Evolutionary conservation across 2,113 vertebrate genomes (phyloP).

Genomic region (Amphiprion ocellaris): DNA sequence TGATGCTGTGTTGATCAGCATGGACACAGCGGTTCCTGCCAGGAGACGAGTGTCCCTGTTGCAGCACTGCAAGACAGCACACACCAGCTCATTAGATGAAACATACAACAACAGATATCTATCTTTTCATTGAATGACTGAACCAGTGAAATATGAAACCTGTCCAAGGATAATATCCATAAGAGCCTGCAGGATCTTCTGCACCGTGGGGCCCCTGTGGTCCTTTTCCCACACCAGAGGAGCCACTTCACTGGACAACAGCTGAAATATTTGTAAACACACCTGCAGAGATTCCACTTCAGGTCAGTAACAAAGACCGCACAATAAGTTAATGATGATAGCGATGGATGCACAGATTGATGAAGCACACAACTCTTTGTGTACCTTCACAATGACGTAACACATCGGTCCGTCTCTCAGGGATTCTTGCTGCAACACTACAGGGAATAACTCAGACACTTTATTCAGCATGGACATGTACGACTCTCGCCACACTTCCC

Average conservation of each 20-base stretch:
- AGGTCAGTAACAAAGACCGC: slow-evolving; percentile 1
- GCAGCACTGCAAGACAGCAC: slow-evolving; percentile 72
- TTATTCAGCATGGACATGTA: slow-evolving; percentile 73
- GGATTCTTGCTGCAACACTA: slow-evolving; percentile 76
- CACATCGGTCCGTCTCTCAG: slow-evolving; percentile 57
- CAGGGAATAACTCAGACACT: slow-evolving; percentile 77
- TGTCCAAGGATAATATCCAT: slow-evolving; percentile 83
- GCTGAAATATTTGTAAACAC: slow-evolving; percentile 91
- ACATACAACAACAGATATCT: neutral
- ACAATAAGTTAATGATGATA: neutral
- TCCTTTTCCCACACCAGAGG: slow-evolving; percentile 80
- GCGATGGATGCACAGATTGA: neutral
- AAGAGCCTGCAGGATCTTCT: slow-evolving; percentile 85
- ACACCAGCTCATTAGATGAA: neutral
- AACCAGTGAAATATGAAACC: slow-evolving; percentile 70
- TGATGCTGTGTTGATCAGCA: slow-evolving; percentile 87
- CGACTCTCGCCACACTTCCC: slow-evolving; percentile 78
- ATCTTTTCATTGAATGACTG: neutral
- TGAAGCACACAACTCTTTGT: neutral
- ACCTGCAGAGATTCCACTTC: slow-evolving; percentile 76
- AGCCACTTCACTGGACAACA: slow-evolving; percentile 78
- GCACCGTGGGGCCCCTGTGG: slow-evolving; percentile 51
- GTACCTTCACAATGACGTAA: slow-evolving; percentile 89
- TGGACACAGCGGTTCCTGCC: slow-evolving; percentile 88
- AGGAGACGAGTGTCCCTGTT: slow-evolving; percentile 88